A percentile compares a stretch with the other conserved stretches of the same genome.
Evolutionary conservation across 2,113 vertebrate species (phyloP).

Genomic region (Hippocampus abdominalis): DNA sequence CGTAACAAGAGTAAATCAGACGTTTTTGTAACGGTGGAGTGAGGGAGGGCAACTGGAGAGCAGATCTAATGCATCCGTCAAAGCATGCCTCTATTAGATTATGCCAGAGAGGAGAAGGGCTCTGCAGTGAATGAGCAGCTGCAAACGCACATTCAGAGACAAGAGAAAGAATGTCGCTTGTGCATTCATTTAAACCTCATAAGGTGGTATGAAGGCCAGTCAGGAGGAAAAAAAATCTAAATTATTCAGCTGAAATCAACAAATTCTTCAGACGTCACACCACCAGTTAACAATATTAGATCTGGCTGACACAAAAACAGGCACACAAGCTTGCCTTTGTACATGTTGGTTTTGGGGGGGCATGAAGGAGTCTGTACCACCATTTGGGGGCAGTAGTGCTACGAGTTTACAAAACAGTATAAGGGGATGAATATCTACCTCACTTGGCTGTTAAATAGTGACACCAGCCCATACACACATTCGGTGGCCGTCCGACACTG

Average conservation of each 20-base stretch:
- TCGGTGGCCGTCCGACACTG: constrained; percentile 25
- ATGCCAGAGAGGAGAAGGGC: constrained; percentile 55
- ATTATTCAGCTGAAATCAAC: constrained; percentile 23
- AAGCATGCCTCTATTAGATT: constrained; percentile 70
- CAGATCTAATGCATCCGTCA: constrained; percentile 70
- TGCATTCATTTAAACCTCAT: constrained; percentile 30
- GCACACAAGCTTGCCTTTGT: constrained; percentile 23
- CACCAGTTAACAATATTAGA: constrained; percentile 13
- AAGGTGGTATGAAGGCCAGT: constrained; percentile 31
- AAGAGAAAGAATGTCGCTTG: constrained; percentile 35
- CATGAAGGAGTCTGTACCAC: constrained; percentile 24
- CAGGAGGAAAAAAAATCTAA: constrained; percentile 1
- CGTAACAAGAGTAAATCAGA: constrained; percentile 42
- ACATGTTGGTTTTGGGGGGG: constrained; percentile 15
- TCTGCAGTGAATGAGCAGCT: constrained; percentile 55
- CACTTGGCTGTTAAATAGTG: constrained; percentile 60
- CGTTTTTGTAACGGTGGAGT: constrained; percentile 57
- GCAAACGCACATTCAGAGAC: constrained; percentile 14
- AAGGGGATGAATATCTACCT: constrained; percentile 49
- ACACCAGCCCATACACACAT: constrained; percentile 49
- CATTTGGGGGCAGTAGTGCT: constrained; percentile 65
- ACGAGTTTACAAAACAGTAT: constrained; percentile 30
- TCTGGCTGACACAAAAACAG: constrained; percentile 10
- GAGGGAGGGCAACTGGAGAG: constrained; percentile 58
- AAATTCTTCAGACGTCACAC: constrained; percentile 26